Percentiles rank a stretch among this genome's conserved stretches.
phyloP scores from a whole-genome alignment of 2,888 invertebrate genomes.

The Mesoligia furuncula region DNA sequence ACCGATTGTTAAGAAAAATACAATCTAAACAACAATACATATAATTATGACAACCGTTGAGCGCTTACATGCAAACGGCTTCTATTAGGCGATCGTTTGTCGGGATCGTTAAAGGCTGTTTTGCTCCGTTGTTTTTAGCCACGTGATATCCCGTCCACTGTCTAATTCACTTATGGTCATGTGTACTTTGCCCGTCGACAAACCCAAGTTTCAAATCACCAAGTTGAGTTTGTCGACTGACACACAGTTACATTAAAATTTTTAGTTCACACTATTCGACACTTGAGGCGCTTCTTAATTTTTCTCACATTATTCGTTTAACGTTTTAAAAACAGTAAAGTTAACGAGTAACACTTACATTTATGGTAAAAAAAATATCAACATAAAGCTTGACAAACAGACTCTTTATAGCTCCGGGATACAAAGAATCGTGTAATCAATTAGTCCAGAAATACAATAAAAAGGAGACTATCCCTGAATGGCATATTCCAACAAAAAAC shows the following conservation, averaged over 20 bases:
- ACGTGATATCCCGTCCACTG: neutral
- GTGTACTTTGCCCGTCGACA: neutral
- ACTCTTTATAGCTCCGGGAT: neutral
- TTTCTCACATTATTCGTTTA: neutral
- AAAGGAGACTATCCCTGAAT: neutral
- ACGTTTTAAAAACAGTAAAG: neutral
- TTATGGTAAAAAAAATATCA: neutral
- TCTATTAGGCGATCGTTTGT: neutral
- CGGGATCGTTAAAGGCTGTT: neutral
- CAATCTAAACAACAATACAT: neutral
- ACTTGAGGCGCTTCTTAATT: too few species aligned
- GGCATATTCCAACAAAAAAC: conserved; percentile 16
- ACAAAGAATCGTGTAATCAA: conserved; percentile 5
- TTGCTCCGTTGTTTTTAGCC: neutral
- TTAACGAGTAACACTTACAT: neutral
- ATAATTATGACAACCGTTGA: neutral
- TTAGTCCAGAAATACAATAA: conserved; percentile 2
- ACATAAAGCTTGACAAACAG: neutral
- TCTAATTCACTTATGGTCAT: neutral
- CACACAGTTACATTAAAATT: neutral
- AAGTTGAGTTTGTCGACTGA: neutral
- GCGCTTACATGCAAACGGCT: neutral
- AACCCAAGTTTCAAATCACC: neutral
- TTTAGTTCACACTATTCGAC: neutral
- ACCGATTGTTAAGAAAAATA: neutral